Conservation (phyloP, 2,113 vertebrate genomes). For the Notothenia coriiceps region DNA sequence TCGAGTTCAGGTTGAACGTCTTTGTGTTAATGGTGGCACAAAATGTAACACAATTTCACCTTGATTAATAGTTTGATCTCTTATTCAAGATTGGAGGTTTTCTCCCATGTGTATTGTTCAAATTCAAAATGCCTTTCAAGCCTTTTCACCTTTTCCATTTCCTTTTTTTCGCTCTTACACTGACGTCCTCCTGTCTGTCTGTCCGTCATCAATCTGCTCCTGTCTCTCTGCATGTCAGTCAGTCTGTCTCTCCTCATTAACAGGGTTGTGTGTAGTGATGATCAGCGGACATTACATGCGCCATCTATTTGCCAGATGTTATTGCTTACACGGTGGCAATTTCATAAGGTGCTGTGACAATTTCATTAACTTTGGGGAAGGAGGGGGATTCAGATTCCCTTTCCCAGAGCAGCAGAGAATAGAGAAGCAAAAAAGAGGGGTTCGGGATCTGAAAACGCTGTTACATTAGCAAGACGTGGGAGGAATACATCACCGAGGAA, state of each 20-base stretch:
- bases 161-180: not conserved
- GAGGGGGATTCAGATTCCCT: slow-evolving; percentile 65
- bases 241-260: slow-evolving; percentile 56
- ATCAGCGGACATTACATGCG: slow-evolving; percentile 84
- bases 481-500: slow-evolving; percentile 62
- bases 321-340: slow-evolving; percentile 79
- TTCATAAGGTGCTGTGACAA: slow-evolving; percentile 85
- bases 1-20: not conserved
- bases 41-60: not conserved
- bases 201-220: not conserved
- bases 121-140: not conserved
- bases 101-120: not conserved
- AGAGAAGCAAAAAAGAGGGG: slow-evolving; percentile 29
- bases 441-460: slow-evolving; percentile 30
- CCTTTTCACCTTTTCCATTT: slow-evolving; percentile 1
- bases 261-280: slow-evolving; percentile 69
- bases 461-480: slow-evolving; percentile 55
- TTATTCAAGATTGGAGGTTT: not conserved
- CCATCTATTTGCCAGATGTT: slow-evolving; percentile 86
- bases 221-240: not conserved
- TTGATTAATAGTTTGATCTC: not conserved
- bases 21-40: not conserved
- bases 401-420: slow-evolving; percentile 51
- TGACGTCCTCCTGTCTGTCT: not conserved
- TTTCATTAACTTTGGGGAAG: slow-evolving; percentile 78